Percentiles rank a stretch among this genome's conserved stretches.
phyloP scores from a whole-genome alignment of 2,888 invertebrate genomes.

The Eucera pruinosa region DNA sequence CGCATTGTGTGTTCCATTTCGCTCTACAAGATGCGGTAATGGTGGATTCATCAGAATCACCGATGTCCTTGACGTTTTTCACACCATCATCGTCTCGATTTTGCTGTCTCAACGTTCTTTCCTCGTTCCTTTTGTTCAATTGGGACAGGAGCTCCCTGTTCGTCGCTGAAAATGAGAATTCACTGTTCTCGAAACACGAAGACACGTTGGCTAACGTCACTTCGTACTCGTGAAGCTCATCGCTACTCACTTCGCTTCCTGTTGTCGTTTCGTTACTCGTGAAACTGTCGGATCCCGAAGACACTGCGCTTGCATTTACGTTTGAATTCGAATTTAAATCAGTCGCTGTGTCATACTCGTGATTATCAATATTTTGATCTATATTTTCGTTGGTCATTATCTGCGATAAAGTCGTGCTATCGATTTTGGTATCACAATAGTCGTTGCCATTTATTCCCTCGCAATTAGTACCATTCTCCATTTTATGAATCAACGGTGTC shows the following conservation, averaged over 20 bases:
- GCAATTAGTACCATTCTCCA: background rate
- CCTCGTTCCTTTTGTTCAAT: conserved; percentile 24
- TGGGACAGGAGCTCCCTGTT: conserved; percentile 38
- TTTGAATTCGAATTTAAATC: conserved; percentile 38
- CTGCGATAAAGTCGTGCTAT: conserved; percentile 62
- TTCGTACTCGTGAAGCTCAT: conserved; percentile 80
- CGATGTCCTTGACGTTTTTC: conserved; percentile 26
- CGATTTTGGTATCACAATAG: conserved; percentile 33
- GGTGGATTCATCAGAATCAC: conserved; percentile 8
- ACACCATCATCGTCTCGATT: background rate
- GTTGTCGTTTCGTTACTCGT: conserved; percentile 76
- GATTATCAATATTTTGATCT: conserved; percentile 46
- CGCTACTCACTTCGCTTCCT: conserved; percentile 78
- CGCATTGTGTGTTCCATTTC: conserved; percentile 37
- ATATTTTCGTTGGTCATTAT: conserved; percentile 21
- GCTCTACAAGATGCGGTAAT: conserved; percentile 3
- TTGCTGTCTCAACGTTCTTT: background rate
- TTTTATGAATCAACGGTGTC: conserved; percentile 14
- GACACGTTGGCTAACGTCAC: conserved; percentile 60
- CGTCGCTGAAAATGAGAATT: conserved; percentile 32
- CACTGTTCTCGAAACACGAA: conserved; percentile 11
- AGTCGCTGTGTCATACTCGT: background rate
- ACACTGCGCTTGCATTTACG: conserved; percentile 36
- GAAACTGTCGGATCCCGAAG: conserved; percentile 69
- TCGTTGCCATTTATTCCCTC: conserved; percentile 8